phyloP scores from a whole-genome alignment of 2,797 vertebrate genomes.

The Bucorvus abyssinicus region DNA sequence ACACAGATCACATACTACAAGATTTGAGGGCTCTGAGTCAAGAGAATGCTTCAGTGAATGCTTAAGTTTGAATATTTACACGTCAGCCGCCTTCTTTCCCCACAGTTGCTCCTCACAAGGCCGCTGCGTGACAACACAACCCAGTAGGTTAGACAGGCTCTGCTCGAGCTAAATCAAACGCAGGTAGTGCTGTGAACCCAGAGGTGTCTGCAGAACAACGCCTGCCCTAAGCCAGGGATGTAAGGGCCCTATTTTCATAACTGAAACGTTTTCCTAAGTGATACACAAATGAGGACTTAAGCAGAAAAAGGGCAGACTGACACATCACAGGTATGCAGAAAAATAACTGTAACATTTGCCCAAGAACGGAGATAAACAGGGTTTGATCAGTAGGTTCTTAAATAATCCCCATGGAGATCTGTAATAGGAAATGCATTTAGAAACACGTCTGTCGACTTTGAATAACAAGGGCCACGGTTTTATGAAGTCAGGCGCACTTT shows the following conservation, averaged over 20 bases:
- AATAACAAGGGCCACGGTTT: background rate
- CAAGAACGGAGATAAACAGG: background rate
- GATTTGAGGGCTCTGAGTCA: constrained; percentile 1
- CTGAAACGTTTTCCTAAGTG: background rate
- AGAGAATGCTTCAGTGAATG: constrained; percentile 1
- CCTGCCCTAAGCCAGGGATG: background rate
- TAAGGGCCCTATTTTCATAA: background rate
- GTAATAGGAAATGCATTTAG: background rate
- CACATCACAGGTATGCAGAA: background rate
- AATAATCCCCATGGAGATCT: background rate
- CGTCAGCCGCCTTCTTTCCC: background rate
- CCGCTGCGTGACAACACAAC: background rate
- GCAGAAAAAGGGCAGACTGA: background rate
- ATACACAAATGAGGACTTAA: background rate
- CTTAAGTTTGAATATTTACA: background rate
- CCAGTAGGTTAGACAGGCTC: background rate
- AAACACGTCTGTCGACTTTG: background rate
- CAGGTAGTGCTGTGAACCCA: background rate
- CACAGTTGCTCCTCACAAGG: background rate
- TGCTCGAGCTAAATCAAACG: background rate
- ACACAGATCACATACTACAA: background rate
- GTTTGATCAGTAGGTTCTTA: background rate
- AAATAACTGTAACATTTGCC: background rate
- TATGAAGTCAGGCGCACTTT: background rate
- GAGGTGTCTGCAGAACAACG: background rate